These are phyloP conservation scores for Papilio gigon DNA, from an alignment of 2,888 invertebrate species.

Conservation along the genomic window DNA sequence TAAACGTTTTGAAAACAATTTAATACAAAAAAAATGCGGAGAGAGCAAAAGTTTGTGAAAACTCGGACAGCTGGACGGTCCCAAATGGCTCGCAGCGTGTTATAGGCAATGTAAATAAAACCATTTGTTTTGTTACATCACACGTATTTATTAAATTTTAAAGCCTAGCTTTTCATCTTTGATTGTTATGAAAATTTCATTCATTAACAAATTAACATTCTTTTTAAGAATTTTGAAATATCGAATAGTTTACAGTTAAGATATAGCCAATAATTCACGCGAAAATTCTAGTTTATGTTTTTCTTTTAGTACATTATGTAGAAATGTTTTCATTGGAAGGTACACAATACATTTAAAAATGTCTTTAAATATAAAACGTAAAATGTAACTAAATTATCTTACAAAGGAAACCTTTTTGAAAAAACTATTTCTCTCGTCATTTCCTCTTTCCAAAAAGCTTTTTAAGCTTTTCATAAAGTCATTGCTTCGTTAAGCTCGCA, in stretches of 20 bases:
- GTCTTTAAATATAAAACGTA: neutral
- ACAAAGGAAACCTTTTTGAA: conserved; percentile 1
- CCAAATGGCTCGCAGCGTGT: neutral
- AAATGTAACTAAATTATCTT: neutral
- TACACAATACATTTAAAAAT: no score
- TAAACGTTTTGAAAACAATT: neutral
- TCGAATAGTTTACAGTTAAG: no score
- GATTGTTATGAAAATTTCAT: no score
- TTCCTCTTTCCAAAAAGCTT: conserved; percentile 7
- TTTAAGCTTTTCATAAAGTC: conserved; percentile 5
- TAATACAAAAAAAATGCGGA: neutral
- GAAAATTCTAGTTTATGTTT: no score
- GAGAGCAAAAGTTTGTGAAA: conserved; percentile 11
- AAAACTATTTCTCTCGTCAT: neutral
- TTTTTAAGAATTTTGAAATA: no score
- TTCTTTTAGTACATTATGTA: no score
- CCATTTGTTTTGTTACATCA: neutral
- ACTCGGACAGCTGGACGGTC: neutral
- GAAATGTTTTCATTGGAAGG: no score
- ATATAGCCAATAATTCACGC: no score
- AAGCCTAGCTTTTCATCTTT: neutral
- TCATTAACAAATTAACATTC: no score
- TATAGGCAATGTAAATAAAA: neutral
- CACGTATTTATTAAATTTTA: neutral
- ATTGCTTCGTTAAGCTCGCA: conserved; percentile 15